Percentiles rank a stretch among this genome's conserved stretches.
phyloP scores from a whole-genome alignment of 2,797 vertebrate species.

The Spondyliosoma cantharus region DNA sequence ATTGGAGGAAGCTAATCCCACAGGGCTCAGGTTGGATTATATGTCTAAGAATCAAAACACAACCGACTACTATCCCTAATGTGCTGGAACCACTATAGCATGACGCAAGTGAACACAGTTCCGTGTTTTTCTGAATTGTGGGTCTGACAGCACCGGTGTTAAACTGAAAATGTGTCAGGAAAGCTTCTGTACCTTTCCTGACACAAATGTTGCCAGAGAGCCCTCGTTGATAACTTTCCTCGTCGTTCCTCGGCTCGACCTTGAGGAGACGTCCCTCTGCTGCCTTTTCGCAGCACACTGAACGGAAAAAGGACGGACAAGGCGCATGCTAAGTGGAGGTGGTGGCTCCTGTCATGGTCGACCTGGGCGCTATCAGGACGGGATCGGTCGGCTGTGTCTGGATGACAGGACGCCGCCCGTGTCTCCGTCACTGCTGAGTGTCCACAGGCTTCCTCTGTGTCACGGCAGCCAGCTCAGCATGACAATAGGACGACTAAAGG shows the following conservation, averaged over 20 bases:
- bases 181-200: not conserved
- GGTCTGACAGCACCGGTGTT: conserved; percentile 11
- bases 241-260: conserved; percentile 29
- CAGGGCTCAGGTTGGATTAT: conserved; percentile 10
- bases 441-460: conserved; percentile 55
- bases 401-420: conserved; percentile 59
- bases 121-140: not conserved
- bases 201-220: not conserved
- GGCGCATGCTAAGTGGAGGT: conserved; percentile 61
- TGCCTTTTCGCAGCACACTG: conserved; percentile 53
- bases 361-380: conserved; percentile 61
- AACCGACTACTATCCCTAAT: not conserved
- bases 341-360: conserved; percentile 67
- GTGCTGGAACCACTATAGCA: not conserved
- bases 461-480: conserved; percentile 67
- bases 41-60: not conserved
- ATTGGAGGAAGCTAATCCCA: not conserved
- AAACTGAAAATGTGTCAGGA: not conserved
- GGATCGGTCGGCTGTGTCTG: conserved; percentile 68
- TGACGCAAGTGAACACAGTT: not conserved
- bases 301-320: conserved; percentile 63
- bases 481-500: conserved; percentile 61
- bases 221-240: not conserved
- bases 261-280: conserved; percentile 38
- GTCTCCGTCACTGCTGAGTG: conserved; percentile 43